phyloP scores from a whole-genome alignment of 2,888 invertebrate species.

The Ennomos erosarius region DNA sequence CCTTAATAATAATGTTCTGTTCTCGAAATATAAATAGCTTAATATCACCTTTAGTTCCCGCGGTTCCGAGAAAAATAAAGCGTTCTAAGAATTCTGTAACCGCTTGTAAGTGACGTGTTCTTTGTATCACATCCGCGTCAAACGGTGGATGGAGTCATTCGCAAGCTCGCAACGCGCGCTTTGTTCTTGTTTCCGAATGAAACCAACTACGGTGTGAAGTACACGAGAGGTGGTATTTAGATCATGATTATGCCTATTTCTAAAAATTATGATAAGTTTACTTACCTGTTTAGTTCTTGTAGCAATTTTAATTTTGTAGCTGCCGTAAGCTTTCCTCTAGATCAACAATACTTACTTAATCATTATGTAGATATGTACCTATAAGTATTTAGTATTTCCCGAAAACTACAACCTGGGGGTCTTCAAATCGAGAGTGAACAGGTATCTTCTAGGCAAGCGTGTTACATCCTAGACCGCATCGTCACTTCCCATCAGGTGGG shows the following conservation, averaged over 20 bases:
- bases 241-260: too few species aligned
- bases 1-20: constrained; percentile 1
- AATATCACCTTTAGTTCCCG: constrained; percentile 10
- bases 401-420: too few species aligned
- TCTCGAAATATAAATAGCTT: constrained; percentile 15
- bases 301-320: too few species aligned
- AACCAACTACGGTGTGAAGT: constrained; percentile 28
- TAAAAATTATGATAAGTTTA: not conserved
- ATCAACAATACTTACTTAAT: too few species aligned
- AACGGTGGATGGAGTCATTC: constrained; percentile 70
- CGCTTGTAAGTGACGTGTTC: constrained; percentile 67
- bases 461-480: too few species aligned
- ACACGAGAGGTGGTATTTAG: constrained; percentile 27
- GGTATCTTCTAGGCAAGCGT: too few species aligned
- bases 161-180: constrained; percentile 66
- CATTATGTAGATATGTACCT: too few species aligned
- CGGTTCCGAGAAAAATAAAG: constrained; percentile 41
- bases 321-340: too few species aligned
- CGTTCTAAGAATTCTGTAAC: constrained; percentile 38
- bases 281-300: too few species aligned
- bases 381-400: too few species aligned
- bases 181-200: constrained; percentile 70
- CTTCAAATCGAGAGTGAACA: too few species aligned
- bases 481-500: too few species aligned
- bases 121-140: constrained; percentile 70